phyloP scores from a whole-genome alignment of 2,797 vertebrate genomes.

The Sebastes oblongus region DNA sequence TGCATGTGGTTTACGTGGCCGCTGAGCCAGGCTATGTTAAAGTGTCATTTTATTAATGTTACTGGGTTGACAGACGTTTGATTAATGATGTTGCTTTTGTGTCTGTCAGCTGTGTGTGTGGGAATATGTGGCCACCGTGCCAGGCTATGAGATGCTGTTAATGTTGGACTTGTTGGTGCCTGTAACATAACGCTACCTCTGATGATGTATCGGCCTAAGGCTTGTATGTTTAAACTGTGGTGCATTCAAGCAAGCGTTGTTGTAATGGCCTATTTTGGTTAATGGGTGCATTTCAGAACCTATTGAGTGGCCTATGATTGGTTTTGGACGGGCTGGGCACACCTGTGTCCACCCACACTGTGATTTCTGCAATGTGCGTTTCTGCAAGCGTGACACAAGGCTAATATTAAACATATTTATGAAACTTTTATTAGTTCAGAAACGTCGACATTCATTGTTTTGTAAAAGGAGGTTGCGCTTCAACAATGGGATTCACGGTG shows the following conservation, averaged over 20 bases:
- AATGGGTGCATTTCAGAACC: background rate
- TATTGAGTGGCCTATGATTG: background rate
- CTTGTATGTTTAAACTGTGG: no score
- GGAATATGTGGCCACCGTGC: background rate
- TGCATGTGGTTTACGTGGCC: background rate
- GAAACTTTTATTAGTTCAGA: background rate
- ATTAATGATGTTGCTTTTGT: no score
- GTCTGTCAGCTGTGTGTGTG: background rate
- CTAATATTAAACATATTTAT: background rate
- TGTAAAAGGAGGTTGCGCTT: no score
- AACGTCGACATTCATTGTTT: background rate
- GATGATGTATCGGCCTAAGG: no score
- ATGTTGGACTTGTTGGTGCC: no score
- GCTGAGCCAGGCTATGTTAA: background rate
- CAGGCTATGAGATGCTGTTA: background rate
- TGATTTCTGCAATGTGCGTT: background rate
- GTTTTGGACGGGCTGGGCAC: background rate
- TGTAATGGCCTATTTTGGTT: background rate
- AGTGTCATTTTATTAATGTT: background rate
- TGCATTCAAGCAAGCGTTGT: no score
- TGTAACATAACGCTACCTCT: no score
- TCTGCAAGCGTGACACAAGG: background rate
- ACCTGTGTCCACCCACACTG: background rate
- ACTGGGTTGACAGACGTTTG: fast-evolving
- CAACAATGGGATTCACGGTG: no score